Percentiles rank a stretch among this genome's conserved stretches.
phyloP scores from a whole-genome alignment of 2,113 vertebrate species.

The Penelope pileata region DNA sequence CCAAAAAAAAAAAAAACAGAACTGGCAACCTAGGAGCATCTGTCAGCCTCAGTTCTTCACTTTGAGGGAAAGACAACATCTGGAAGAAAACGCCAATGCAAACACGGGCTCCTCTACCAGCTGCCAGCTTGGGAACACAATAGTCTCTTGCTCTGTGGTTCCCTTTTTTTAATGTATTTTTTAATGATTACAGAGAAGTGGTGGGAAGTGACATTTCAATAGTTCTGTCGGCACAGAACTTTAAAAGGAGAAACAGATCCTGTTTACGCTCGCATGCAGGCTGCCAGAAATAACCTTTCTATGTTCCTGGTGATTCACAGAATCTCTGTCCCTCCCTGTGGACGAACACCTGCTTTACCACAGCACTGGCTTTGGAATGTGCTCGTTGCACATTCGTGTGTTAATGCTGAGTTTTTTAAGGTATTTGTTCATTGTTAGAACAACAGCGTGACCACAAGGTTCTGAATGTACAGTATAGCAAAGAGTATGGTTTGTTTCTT shows the following conservation, averaged over 20 bases:
- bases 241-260: constrained; percentile 47
- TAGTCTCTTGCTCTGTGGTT: constrained; percentile 67
- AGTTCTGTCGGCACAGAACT: constrained; percentile 62
- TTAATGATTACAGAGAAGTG: constrained; percentile 55
- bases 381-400: constrained; percentile 66
- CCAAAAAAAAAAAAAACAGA: too few relatives aligned
- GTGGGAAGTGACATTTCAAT: constrained; percentile 68
- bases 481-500: constrained; percentile 54
- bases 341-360: constrained; percentile 71
- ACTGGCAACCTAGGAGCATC: constrained; percentile 39
- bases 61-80: constrained; percentile 68
- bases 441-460: constrained; percentile 74
- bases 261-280: constrained; percentile 56
- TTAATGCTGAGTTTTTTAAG: constrained; percentile 70
- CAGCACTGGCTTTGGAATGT: constrained; percentile 74
- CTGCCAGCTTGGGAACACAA: constrained; percentile 64
- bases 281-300: constrained; percentile 66
- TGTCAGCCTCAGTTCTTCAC: constrained; percentile 68
- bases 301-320: constrained; percentile 58
- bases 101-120: constrained; percentile 62
- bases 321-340: constrained; percentile 66
- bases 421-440: constrained; percentile 78
- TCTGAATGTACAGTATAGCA: constrained; percentile 76
- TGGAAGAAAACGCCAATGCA: constrained; percentile 74
- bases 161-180: constrained; percentile 62